Evolutionary conservation across 2,888 invertebrate genomes (phyloP).

Genomic region (Coenonympha arcania): DNA sequence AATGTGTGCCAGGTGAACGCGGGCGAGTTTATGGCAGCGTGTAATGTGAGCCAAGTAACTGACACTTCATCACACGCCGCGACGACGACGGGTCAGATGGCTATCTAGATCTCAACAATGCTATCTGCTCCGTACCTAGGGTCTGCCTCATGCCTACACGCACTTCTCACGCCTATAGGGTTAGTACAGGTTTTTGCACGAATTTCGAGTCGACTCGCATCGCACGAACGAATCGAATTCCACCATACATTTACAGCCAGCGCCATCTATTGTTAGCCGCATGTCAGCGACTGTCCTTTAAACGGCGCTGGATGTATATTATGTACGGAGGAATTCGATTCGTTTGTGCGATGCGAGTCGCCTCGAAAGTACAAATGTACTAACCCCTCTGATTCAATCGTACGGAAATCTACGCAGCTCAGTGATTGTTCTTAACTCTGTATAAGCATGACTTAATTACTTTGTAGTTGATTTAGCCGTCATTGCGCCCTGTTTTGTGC

Average conservation of each 20-base stretch:
- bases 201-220: no score
- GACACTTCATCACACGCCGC: constrained; percentile 46
- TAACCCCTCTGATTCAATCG: no score
- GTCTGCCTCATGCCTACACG: constrained; percentile 18
- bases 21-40: constrained; percentile 49
- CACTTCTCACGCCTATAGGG: constrained; percentile 32
- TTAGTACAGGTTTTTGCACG: no score
- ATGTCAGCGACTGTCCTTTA: no score
- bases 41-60: constrained; percentile 58
- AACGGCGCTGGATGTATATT: no score
- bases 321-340: no score
- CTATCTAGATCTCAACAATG: constrained; percentile 37
- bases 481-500: no score
- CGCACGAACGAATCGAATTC: no score
- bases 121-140: constrained; percentile 19
- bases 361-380: no score
- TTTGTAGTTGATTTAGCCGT: no score
- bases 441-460: not conserved
- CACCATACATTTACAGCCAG: no score
- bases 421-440: constrained; percentile 12
- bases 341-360: constrained; percentile 11
- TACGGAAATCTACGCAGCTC: constrained; percentile 11
- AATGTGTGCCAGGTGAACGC: constrained; percentile 43
- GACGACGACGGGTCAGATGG: constrained; percentile 45
- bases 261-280: no score